A percentile compares a stretch with the other conserved stretches of the same genome.
phyloP scores from a whole-genome alignment of 2,797 vertebrate genomes.

The Pogonophryne albipinna region DNA sequence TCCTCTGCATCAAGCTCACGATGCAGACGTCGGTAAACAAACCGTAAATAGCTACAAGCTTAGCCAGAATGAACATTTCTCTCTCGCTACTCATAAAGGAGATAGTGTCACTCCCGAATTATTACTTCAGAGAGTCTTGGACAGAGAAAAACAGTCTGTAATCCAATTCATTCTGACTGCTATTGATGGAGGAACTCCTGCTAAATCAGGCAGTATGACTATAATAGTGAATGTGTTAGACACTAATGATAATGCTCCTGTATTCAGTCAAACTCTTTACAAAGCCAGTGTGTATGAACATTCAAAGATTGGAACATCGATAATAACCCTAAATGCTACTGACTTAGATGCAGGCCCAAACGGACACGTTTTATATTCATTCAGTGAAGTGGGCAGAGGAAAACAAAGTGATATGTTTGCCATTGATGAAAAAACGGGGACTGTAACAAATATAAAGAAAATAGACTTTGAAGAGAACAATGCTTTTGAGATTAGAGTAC shows the following conservation, averaged over 20 bases:
- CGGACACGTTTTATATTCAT: conserved; percentile 81
- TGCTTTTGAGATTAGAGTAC: conserved; percentile 72
- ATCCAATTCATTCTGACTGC: conserved; percentile 69
- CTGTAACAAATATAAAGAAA: conserved; percentile 75
- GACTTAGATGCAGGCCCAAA: conserved; percentile 72
- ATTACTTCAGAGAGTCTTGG: conserved; percentile 72
- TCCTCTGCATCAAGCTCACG: conserved; percentile 83
- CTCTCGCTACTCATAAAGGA: conserved; percentile 70
- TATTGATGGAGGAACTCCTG: conserved; percentile 77
- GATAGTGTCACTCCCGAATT: conserved; percentile 51
- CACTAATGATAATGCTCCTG: conserved; percentile 72
- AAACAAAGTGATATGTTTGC: conserved; percentile 77
- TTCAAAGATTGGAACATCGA: conserved; percentile 62
- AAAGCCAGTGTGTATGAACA: conserved; percentile 84
- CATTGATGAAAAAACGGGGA: conserved; percentile 82
- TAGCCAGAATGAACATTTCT: conserved; percentile 86
- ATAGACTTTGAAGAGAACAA: conserved; percentile 70
- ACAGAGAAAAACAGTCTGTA: conserved; percentile 70
- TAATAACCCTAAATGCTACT: conserved; percentile 43
- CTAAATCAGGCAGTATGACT: conserved; percentile 61
- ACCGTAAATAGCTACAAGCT: conserved; percentile 84
- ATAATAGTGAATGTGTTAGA: conserved; percentile 63
- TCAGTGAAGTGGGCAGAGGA: conserved; percentile 60
- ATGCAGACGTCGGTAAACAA: conserved; percentile 87
- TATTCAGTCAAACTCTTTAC: conserved; percentile 64